A percentile compares a stretch with the other conserved stretches of the same genome.
These are phyloP conservation scores for Carettochelys insculpta DNA, from an alignment of 2,113 vertebrate genomes.

Conservation along the genomic window DNA sequence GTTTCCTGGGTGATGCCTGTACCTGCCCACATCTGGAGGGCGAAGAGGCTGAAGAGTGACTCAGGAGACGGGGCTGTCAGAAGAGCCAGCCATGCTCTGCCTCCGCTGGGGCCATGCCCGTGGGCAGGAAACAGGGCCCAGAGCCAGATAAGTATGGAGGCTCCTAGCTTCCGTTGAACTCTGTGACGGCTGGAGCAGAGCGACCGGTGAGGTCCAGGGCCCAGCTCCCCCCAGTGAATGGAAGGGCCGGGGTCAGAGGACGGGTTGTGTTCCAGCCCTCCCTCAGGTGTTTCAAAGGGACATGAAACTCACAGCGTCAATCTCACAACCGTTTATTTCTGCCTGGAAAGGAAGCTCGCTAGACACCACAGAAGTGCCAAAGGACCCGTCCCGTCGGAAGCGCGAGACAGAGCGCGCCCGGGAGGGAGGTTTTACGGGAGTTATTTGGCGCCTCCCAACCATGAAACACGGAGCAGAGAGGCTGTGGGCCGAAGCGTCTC, in stretches of 20 bases:
- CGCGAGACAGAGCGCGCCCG: rapidly evolving
- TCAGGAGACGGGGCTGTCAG: not conserved
- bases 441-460: constrained; percentile 60
- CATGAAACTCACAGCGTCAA: not conserved
- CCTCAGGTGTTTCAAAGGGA: not conserved
- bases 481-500: not conserved
- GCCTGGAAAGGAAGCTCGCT: not conserved
- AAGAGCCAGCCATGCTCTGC: not conserved
- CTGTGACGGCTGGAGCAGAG: not conserved
- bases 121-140: not conserved
- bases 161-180: too few relatives aligned
- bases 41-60: not conserved
- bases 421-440: constrained; percentile 54
- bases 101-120: not conserved
- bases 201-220: not conserved
- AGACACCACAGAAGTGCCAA: constrained; percentile 27
- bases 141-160: not conserved
- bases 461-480: constrained; percentile 26
- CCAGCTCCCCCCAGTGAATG: not conserved
- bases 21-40: not conserved
- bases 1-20: not conserved
- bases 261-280: not conserved
- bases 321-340: constrained; percentile 34
- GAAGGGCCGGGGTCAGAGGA: not conserved
- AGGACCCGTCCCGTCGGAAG: not conserved